phyloP scores from a whole-genome alignment of 2,888 invertebrate species.

The Polydrusus cervinus region DNA sequence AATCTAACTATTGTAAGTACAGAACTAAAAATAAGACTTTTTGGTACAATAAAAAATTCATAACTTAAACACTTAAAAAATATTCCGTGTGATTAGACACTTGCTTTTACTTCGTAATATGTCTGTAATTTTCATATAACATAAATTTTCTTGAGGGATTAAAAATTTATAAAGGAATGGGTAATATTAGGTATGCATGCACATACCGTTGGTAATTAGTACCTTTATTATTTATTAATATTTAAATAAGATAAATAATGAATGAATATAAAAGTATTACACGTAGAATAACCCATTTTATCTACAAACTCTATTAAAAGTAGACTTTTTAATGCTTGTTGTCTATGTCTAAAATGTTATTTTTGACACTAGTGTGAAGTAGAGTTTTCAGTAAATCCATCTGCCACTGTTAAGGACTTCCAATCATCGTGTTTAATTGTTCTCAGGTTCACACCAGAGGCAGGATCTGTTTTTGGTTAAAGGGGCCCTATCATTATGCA shows the following conservation, averaged over 20 bases:
- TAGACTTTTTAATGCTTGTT: no score
- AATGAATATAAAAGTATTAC: not conserved
- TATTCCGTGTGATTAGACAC: slow-evolving; percentile 44
- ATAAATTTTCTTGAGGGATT: slow-evolving; percentile 8
- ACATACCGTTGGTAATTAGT: slow-evolving; percentile 35
- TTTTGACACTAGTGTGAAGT: no score
- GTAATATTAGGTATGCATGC: slow-evolving; percentile 36
- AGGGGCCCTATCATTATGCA: no score
- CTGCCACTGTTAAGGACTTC: no score
- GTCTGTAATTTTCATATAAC: slow-evolving; percentile 41
- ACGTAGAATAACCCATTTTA: not conserved
- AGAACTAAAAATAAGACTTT: slow-evolving; percentile 14
- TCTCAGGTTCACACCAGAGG: no score
- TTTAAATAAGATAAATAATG: not conserved
- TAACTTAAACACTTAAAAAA: slow-evolving; percentile 30
- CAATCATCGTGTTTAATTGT: no score
- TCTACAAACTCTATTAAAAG: no score
- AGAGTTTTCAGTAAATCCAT: no score
- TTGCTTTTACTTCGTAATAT: slow-evolving; percentile 41
- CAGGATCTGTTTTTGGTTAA: no score
- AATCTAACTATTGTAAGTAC: slow-evolving; percentile 10
- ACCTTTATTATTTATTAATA: not conserved
- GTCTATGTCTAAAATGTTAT: no score
- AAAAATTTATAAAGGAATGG: slow-evolving; percentile 41
- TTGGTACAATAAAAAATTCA: slow-evolving; percentile 38